These are phyloP conservation scores for Poicephalus meyeri DNA, from an alignment of 2,113 vertebrate species.

Conservation along the genomic window DNA sequence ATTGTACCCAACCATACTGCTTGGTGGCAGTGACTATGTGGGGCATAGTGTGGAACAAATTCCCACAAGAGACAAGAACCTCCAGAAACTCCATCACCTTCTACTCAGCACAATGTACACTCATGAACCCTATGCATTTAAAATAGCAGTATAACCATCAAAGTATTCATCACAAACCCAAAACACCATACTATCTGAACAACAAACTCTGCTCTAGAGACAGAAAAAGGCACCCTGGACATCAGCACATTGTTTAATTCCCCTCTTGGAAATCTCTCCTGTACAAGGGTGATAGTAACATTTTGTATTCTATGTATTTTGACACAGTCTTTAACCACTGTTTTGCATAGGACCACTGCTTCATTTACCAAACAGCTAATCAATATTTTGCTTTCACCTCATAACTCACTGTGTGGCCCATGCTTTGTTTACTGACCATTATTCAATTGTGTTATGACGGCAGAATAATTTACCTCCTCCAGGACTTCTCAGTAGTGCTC, in stretches of 20 bases:
- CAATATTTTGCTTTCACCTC: conserved; percentile 21
- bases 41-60: neutral
- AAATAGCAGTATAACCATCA: neutral
- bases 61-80: neutral
- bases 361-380: neutral
- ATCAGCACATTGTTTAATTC: neutral
- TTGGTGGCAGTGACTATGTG: neutral
- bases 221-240: neutral
- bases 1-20: neutral
- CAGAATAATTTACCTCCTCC: conserved; percentile 21
- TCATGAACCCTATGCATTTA: neutral
- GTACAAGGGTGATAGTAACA: neutral
- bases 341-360: neutral
- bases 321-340: neutral
- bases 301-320: neutral
- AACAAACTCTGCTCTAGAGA: neutral
- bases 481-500: neutral
- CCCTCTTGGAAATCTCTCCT: neutral
- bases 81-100: neutral
- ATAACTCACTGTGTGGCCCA: neutral
- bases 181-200: neutral
- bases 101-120: neutral
- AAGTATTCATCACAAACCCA: neutral
- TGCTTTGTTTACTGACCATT: conserved; percentile 2
- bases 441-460: neutral